These are phyloP conservation scores for Corvus cornix DNA, from an alignment of 2,113 vertebrate genomes.

Conservation along the genomic window DNA sequence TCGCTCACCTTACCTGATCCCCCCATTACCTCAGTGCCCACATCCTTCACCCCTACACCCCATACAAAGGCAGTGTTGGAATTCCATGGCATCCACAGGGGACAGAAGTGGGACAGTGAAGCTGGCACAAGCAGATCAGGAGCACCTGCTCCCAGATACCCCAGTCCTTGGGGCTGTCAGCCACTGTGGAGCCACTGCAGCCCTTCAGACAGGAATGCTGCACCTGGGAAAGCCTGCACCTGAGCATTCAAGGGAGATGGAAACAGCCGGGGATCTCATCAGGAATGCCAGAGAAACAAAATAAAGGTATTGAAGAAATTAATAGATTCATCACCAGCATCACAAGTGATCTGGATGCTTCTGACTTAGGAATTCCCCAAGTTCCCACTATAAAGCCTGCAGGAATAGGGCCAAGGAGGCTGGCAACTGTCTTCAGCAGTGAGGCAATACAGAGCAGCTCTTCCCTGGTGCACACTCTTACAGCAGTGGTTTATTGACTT, in stretches of 20 bases:
- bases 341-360: background rate
- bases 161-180: accelerated
- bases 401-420: background rate
- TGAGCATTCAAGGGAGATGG: background rate
- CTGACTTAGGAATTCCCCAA: background rate
- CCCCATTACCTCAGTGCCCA: background rate
- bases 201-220: background rate
- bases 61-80: background rate
- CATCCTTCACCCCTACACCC: background rate
- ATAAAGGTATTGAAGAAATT: background rate
- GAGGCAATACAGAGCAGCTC: background rate
- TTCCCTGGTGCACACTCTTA: background rate
- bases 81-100: no score
- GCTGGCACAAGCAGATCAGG: background rate
- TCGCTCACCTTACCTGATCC: background rate
- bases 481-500: background rate
- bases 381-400: background rate
- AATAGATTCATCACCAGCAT: background rate
- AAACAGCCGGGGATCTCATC: background rate
- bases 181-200: background rate
- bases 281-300: background rate
- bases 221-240: background rate
- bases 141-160: background rate
- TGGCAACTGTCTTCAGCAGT: background rate
- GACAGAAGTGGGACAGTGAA: background rate